phyloP scores from a whole-genome alignment of 2,888 invertebrate genomes.

The Pyralis farinalis region DNA sequence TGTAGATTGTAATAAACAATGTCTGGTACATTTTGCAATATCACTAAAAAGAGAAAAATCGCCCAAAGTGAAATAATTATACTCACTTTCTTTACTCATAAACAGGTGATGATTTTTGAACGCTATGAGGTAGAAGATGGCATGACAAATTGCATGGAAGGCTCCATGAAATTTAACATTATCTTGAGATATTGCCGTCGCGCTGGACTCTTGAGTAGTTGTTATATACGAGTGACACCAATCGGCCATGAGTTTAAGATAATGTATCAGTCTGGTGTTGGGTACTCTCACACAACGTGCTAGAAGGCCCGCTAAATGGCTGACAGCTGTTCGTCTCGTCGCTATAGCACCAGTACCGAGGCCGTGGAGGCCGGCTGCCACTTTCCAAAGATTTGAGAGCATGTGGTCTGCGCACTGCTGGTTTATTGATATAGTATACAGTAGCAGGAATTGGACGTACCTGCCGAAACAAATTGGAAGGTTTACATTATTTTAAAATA shows the following conservation, averaged over 20 bases:
- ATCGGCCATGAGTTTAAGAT: constrained; percentile 85
- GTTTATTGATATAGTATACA: constrained; percentile 72
- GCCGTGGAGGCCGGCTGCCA: constrained; percentile 60
- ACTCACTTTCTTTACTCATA: constrained; percentile 87
- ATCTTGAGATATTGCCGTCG: constrained; percentile 46
- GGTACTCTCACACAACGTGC: constrained; percentile 66
- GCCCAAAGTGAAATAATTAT: too few species aligned
- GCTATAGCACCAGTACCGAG: constrained; percentile 56
- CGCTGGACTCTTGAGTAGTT: constrained; percentile 78
- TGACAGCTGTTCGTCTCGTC: constrained; percentile 60
- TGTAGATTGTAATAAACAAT: too few species aligned
- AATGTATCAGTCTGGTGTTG: constrained; percentile 54
- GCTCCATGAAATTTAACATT: constrained; percentile 87
- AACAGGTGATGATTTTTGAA: constrained; percentile 94
- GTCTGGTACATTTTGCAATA: too few species aligned
- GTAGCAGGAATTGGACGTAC: constrained; percentile 69
- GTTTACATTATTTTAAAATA: too few species aligned
- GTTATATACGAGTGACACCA: constrained; percentile 94
- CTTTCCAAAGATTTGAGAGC: constrained; percentile 58
- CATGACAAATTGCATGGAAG: constrained; percentile 96
- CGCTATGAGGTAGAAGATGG: constrained; percentile 94
- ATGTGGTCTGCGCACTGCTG: constrained; percentile 65
- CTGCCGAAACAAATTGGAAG: too few species aligned
- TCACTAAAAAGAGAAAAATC: too few species aligned
- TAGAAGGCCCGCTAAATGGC: constrained; percentile 64